Evolutionary conservation across 2,113 vertebrate genomes (phyloP).

Genomic region (Campylomormyrus tamandua): DNA sequence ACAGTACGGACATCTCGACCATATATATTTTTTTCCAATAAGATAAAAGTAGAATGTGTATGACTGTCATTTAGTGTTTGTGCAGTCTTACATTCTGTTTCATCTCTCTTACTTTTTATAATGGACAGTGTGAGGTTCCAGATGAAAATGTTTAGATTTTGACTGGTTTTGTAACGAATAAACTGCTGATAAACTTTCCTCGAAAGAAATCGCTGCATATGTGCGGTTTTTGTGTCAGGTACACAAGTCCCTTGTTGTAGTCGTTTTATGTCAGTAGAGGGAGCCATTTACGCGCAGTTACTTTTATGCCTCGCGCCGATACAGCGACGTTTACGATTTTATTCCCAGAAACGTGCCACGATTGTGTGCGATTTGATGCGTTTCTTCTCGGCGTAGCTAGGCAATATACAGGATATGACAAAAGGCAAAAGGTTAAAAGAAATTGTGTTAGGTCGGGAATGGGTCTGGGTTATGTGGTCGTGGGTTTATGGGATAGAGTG

Average conservation of each 20-base stretch:
- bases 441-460: too few species aligned
- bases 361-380: neutral
- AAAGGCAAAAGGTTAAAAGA: neutral
- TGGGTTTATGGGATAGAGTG: neutral
- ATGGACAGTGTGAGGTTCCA: conserved; percentile 15
- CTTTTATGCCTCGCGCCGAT: neutral
- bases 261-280: conserved; percentile 41
- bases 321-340: neutral
- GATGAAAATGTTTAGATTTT: conserved; percentile 20
- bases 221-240: neutral
- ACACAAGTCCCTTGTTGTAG: neutral
- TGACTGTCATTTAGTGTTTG: neutral
- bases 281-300: conserved; percentile 32
- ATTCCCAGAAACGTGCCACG: neutral
- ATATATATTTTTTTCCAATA: neutral
- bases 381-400: neutral
- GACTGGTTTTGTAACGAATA: conserved; percentile 24
- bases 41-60: neutral
- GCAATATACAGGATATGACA: neutral
- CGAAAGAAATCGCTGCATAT: neutral
- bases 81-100: neutral
- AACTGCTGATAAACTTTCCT: conserved; percentile 13
- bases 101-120: conserved; percentile 14
- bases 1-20: neutral
- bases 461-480: neutral